Percentiles rank a stretch among this genome's conserved stretches.
phyloP scores from a whole-genome alignment of 2,113 vertebrate genomes.

The Rynchops niger region DNA sequence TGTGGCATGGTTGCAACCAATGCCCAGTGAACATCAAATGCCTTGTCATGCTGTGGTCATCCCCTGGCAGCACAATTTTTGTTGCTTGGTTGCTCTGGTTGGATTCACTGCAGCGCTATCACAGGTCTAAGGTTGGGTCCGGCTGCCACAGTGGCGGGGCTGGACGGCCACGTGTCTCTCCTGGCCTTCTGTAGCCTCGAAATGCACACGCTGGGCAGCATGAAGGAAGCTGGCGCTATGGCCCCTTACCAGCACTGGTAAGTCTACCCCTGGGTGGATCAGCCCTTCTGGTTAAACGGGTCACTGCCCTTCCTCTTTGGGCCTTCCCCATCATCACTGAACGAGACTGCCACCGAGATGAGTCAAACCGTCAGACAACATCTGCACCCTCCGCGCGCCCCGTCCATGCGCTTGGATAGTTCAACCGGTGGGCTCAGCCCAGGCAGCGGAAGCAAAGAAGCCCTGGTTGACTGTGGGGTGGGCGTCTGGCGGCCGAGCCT shows the following conservation, averaged over 20 bases:
- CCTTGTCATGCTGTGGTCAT: not conserved
- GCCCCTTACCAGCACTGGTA: not conserved
- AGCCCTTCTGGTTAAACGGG: constrained; percentile 61
- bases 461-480: not conserved
- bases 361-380: constrained; percentile 70
- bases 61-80: not conserved
- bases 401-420: constrained; percentile 44
- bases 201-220: not conserved
- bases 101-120: not conserved
- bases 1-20: not conserved
- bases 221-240: not conserved
- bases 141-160: not conserved
- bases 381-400: not conserved
- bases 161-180: not conserved
- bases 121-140: not conserved
- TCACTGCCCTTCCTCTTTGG: constrained; percentile 68
- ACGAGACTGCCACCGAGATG: constrained; percentile 46
- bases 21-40: not conserved
- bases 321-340: constrained; percentile 46
- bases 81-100: not conserved
- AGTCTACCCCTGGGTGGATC: constrained; percentile 45
- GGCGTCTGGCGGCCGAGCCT: not conserved
- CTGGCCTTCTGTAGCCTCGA: not conserved
- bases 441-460: constrained; percentile 13
- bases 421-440: not conserved